Evolutionary conservation across 1,140 invertebrate genomes (phyloP).

Genomic region (Lordiphosa clarofinis): DNA sequence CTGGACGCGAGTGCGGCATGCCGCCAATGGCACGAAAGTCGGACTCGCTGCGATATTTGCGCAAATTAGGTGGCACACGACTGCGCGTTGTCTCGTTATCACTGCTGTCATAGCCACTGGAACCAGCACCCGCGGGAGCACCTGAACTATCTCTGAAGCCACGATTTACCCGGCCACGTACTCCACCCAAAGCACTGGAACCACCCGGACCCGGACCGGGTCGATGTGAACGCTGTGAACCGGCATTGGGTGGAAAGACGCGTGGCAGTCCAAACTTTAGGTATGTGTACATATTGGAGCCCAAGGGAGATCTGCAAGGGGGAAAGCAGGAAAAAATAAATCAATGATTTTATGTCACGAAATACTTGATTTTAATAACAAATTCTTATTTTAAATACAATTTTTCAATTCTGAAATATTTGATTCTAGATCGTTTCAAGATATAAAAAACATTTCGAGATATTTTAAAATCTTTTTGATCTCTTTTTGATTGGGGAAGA

Average conservation of each 20-base stretch:
- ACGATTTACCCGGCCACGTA: conserved; percentile 73
- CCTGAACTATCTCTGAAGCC: conserved; percentile 75
- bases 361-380: too few relatives aligned
- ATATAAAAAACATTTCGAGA: too few relatives aligned
- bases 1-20: conserved; percentile 76
- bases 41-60: conserved; percentile 89
- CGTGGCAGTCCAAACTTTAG: conserved; percentile 94
- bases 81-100: conserved; percentile 85
- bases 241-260: conserved; percentile 90
- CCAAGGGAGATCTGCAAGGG: conserved; percentile 85
- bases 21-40: conserved; percentile 85
- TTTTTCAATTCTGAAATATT: too few relatives aligned
- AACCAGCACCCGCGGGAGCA: conserved; percentile 76
- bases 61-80: conserved; percentile 82
- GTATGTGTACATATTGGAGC: conserved; percentile 95
- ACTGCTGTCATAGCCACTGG: conserved; percentile 93
- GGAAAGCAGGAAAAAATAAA: too few relatives aligned
- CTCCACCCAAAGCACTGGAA: conserved; percentile 74
- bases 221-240: conserved; percentile 82
- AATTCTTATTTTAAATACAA: too few relatives aligned
- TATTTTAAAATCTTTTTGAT: too few relatives aligned
- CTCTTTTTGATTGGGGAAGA: too few relatives aligned
- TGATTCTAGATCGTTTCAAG: too few relatives aligned
- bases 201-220: conserved; percentile 73
- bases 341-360: too few relatives aligned